phyloP scores from a whole-genome alignment of 2,113 vertebrate genomes.

The Holacanthus passer region DNA sequence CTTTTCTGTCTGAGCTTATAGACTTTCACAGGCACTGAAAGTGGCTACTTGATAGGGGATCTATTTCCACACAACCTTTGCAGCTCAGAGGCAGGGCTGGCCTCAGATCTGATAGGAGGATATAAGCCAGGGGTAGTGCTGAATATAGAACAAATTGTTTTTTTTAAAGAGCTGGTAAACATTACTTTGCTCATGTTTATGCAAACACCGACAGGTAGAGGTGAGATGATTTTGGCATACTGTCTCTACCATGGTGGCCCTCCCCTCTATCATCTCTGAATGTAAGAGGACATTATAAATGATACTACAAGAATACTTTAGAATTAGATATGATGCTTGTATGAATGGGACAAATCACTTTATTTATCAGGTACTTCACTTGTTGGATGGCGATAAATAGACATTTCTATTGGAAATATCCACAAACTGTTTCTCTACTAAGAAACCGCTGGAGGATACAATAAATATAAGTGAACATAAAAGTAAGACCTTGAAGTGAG shows the following conservation, averaged over 20 bases:
- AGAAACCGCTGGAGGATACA: not conserved
- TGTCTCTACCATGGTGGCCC: not conserved
- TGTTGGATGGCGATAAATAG: not conserved
- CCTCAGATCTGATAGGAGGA: constrained; percentile 15
- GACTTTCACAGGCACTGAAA: not conserved
- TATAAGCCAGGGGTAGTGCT: not conserved
- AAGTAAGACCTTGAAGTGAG: not conserved
- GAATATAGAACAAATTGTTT: not conserved
- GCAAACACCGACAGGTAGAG: not conserved
- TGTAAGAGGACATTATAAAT: not conserved
- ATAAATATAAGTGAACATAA: not conserved
- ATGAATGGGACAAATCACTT: not conserved
- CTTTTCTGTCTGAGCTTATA: not conserved
- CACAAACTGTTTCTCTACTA: not conserved
- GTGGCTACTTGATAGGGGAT: not conserved
- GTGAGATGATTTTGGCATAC: too few relatives aligned
- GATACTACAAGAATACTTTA: not conserved
- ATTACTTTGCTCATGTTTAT: too few relatives aligned
- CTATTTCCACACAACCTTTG: not conserved
- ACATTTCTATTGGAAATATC: not conserved
- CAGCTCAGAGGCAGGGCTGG: not conserved
- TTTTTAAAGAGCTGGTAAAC: not conserved
- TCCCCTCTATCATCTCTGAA: not conserved
- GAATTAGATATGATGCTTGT: too few relatives aligned
- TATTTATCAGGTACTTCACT: not conserved